Evolutionary conservation across 2,888 invertebrate species (phyloP).

Genomic region (Brachyptera risi): DNA sequence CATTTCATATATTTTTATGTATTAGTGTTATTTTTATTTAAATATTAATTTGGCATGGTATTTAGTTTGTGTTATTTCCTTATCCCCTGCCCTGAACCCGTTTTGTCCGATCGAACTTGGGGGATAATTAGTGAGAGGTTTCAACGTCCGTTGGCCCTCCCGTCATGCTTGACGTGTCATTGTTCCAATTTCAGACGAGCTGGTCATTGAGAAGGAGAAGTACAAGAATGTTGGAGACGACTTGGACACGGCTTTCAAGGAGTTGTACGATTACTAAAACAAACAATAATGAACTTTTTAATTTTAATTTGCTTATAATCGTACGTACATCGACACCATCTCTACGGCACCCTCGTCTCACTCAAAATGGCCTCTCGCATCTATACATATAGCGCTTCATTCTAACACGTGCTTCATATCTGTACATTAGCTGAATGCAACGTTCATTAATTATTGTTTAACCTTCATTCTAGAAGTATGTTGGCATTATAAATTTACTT

Average conservation of each 20-base stretch:
- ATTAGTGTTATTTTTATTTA: constrained; percentile 30
- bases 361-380: constrained; percentile 24
- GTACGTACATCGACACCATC: constrained; percentile 35
- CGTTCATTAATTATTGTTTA: constrained; percentile 25
- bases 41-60: constrained; percentile 33
- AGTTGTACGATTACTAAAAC: constrained; percentile 60
- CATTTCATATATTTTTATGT: constrained; percentile 24
- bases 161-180: constrained; percentile 3
- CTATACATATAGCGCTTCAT: constrained; percentile 3
- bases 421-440: constrained; percentile 25
- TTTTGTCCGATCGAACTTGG: constrained; percentile 12
- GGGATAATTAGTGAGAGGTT: constrained; percentile 2
- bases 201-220: constrained; percentile 96
- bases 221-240: constrained; percentile 99
- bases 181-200: constrained; percentile 67
- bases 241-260: constrained; percentile 98
- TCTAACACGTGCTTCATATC: constrained; percentile 15
- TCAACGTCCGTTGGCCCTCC: background rate
- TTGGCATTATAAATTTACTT: constrained; percentile 29
- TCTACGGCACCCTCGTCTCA: constrained; percentile 34
- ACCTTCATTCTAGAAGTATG: constrained; percentile 19
- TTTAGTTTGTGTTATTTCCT: constrained; percentile 32
- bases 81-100: constrained; percentile 11
- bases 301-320: constrained; percentile 22
- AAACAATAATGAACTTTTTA: constrained; percentile 27